These are phyloP conservation scores for Anticlea derivata DNA, from an alignment of 2,888 invertebrate genomes.

Conservation along the genomic window DNA sequence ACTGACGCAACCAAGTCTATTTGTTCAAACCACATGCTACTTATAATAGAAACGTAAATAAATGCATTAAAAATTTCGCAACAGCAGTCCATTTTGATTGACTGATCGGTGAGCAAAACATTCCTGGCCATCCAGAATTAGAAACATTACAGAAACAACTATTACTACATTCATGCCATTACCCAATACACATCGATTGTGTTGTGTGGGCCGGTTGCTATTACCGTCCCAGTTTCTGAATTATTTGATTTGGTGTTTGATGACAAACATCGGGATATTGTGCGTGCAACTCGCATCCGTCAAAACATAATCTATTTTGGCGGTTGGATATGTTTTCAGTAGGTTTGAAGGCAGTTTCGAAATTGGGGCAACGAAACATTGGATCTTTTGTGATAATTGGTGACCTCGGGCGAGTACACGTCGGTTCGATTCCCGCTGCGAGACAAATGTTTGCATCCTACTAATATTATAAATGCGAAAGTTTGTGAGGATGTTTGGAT, in stretches of 20 bases:
- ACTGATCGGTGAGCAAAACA: conserved; percentile 33
- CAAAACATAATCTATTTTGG: conserved; percentile 27
- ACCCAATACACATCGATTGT: conserved; percentile 43
- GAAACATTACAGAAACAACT: conserved; percentile 34
- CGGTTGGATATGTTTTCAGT: conserved; percentile 19
- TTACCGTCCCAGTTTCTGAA: conserved; percentile 28
- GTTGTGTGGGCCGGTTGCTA: conserved; percentile 15
- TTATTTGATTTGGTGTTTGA: conserved; percentile 33
- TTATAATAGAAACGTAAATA: conserved; percentile 13
- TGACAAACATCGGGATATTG: conserved; percentile 44
- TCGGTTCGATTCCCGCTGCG: too few relatives aligned
- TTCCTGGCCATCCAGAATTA: conserved; percentile 44
- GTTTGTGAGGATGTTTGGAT: too few relatives aligned
- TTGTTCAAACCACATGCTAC: conserved; percentile 5
- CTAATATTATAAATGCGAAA: too few relatives aligned
- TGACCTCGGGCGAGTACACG: too few relatives aligned
- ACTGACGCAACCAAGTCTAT: conserved; percentile 6
- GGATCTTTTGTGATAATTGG: neutral
- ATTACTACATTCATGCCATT: conserved; percentile 15
- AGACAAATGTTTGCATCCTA: too few relatives aligned
- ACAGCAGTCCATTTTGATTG: conserved; percentile 43
- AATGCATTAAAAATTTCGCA: conserved; percentile 51
- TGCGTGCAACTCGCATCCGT: conserved; percentile 34
- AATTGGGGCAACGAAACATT: conserved; percentile 13
- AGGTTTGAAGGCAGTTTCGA: conserved; percentile 16